Evolutionary conservation across 2,888 invertebrate genomes (phyloP), one percentile per base, ranked within the genome.

Genomic region (Cantharis lateralis): DNA sequence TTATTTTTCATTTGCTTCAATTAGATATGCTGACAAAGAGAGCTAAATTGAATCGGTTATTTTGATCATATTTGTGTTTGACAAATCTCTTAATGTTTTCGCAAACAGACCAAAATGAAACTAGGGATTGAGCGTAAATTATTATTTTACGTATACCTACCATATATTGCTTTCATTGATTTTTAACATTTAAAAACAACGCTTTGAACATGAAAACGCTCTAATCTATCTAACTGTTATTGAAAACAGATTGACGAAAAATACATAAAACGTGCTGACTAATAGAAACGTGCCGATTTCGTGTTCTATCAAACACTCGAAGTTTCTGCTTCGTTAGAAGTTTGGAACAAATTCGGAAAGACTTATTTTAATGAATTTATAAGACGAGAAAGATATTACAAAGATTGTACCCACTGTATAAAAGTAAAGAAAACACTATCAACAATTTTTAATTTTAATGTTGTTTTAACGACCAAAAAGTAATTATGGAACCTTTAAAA

Each of bases 201-300:
- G 48, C 48, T 48, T 48, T 48, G n/a, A 48, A 48, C 48, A 48
- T 48, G 32, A 48, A 32, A 48, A 48, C 48, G 13, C 48, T 48
- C n/a, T 48, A 48, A 48, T 48, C 48, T 48, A n/a, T 48, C 48
- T 48, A 48, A 48, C 48, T 48, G 48, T 48, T 28, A 48, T 48
- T 48, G 48, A 48, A 48, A n/a, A 48, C n/a, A 48, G 64, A 66
- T 66, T 24, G 64, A 24, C 18, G 64, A 18, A 66, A 66, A 66
- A 66, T 66, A 66, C 24, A 20, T 24, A 66, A 66, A 66, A 66
- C 64, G 64, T 66, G 64, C 64, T 66, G 64, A 66, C 64, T 66
- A 66, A 66, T 24, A 66, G 64, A 66, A 66, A 66, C 64, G 64
- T 66, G 64, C 64, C 64, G 64, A 66, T 66, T 66, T 16, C n/a